Base-by-base conservation (phyloP, 2,797 vertebrate genomes). In the Ambastaia sidthimunki region DNA sequence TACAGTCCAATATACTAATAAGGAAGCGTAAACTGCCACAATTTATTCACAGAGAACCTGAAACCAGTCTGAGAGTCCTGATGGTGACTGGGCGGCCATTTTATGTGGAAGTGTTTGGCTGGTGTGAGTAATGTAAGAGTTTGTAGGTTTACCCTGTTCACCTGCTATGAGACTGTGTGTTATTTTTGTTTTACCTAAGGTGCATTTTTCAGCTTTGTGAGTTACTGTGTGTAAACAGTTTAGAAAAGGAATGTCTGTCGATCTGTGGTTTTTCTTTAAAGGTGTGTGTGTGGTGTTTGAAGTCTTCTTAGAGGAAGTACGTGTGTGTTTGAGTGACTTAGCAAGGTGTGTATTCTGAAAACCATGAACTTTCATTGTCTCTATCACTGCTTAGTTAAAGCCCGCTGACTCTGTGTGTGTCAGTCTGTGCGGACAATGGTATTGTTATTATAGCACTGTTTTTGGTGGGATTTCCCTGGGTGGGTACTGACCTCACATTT, bases 381-480 rank as follows among this genome's bases (percentile, higher is more conserved):
- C 31, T 54, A 19, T 19, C 47, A 25, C 55, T 47, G 76, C 13
- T 71, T 54, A 79, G 59, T 65, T 21, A 52, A 71, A 65, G 31
- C 68, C 21, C 25, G 76, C 55, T 70, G 41, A 59, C 2, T 62
- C 1, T 1, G 19, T 37, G 75, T 44, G 75, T 69, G 63, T 73
- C 47, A 41, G 50, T n/a, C 13, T 59, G 21, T 72, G 12, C 11
- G 47, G 3, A 47, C 31, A 18, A 54, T 63, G 47, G 9, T 44
- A 44, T 11, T 44, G 10, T 10, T 44, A 44, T 44, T 44, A 10
- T 44, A 44, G 41, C 41, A 44, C 9, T 74, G 60, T 37, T 75
- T 47, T 62, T 78, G 70, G 65, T 60, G 52, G 70, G 69, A 69
- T 81, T 70, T 47, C 76, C 59, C 59, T 71, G 57, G 76, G 76